These are phyloP conservation scores for Sphaerodactylus townsendi DNA, from an alignment of 2,113 vertebrate genomes.

Conservation along the genomic window DNA sequence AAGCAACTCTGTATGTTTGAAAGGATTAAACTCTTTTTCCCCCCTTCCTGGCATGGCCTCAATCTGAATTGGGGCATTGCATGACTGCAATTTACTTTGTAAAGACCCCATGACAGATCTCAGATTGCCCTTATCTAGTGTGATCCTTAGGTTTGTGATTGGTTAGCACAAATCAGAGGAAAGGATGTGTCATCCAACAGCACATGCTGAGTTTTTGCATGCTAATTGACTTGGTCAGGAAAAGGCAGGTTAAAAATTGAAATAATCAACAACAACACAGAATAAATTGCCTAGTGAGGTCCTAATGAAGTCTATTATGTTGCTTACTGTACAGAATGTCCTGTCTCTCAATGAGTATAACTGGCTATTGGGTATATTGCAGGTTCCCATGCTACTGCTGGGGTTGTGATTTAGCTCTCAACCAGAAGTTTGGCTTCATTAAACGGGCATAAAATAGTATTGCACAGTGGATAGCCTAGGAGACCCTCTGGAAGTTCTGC, in stretches of 20 bases:
- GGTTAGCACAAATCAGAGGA: not conserved
- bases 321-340: not conserved
- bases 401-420: not conserved
- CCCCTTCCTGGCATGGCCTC: no score
- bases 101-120: no score
- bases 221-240: no score
- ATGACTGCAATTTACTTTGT: no score
- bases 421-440: not conserved
- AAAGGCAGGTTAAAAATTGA: no score
- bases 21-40: no score
- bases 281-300: not conserved
- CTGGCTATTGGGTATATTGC: not conserved
- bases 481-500: not conserved
- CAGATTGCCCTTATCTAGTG: no score
- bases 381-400: not conserved
- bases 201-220: not conserved
- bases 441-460: not conserved
- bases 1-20: no score
- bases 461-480: not conserved
- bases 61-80: no score
- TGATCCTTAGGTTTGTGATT: not conserved
- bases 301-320: not conserved
- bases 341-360: not conserved
- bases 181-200: not conserved
- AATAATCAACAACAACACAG: no score